Evolutionary conservation across 2,113 vertebrate species (phyloP).

Genomic region (Anolis carolinensis): DNA sequence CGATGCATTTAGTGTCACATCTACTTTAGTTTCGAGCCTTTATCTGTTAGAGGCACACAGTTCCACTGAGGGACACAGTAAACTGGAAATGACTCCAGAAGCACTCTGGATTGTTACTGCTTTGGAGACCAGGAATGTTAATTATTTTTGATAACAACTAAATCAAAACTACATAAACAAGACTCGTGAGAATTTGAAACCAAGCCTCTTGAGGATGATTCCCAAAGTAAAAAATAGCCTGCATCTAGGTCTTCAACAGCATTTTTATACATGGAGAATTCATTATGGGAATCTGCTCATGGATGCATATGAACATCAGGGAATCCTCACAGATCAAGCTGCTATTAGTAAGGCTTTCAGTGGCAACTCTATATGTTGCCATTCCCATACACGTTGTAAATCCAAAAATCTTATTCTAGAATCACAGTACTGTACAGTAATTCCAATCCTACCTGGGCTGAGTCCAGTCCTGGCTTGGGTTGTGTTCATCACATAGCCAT

Average conservation of each 20-base stretch:
- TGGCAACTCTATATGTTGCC: not conserved
- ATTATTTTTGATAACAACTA: not conserved
- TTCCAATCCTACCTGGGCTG: slow-evolving; percentile 78
- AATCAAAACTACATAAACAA: not conserved
- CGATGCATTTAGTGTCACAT: not conserved
- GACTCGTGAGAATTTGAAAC: not conserved
- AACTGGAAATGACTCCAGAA: not conserved
- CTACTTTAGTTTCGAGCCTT: not conserved
- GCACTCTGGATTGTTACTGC: not conserved
- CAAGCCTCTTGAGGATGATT: not conserved
- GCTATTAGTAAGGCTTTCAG: not conserved
- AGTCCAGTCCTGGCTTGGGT: slow-evolving; percentile 85
- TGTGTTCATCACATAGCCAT: slow-evolving; percentile 85
- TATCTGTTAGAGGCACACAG: not conserved
- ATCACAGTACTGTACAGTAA: not conserved
- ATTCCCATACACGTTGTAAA: not conserved
- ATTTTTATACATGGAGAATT: not conserved
- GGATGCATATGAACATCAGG: not conserved
- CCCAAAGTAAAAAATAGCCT: no score
- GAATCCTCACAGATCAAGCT: no score
- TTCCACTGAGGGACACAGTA: not conserved
- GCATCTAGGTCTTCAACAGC: not conserved
- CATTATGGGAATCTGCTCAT: not conserved
- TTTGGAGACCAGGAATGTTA: not conserved
- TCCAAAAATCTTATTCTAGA: not conserved